These are phyloP conservation scores for Nasonia giraulti DNA, from an alignment of 1,140 invertebrate genomes.

Conservation along the genomic window DNA sequence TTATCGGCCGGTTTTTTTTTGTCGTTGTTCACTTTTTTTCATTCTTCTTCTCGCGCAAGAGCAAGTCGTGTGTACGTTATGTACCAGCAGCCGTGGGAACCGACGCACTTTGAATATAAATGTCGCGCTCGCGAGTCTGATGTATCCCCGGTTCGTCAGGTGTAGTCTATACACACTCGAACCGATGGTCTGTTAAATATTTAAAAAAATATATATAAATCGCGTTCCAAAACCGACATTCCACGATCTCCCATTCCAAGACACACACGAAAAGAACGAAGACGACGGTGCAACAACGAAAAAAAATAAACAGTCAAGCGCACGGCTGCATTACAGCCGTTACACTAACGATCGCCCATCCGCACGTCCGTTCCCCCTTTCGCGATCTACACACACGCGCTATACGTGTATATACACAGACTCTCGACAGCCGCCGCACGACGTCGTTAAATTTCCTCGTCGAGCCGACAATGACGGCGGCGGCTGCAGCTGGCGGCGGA, in stretches of 20 bases:
- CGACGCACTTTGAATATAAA: slow-evolving; percentile 1
- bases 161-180: background rate
- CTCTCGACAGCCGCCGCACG: background rate
- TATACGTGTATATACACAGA: background rate
- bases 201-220: too few species aligned
- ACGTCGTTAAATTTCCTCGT: slow-evolving; percentile 1
- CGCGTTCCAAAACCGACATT: too few species aligned
- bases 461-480: background rate
- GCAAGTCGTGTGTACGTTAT: background rate
- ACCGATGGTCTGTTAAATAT: too few species aligned
- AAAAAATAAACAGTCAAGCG: background rate
- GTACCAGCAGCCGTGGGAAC: background rate
- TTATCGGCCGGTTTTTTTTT: background rate
- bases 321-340: background rate
- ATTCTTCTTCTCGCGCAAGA: background rate
- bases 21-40: background rate
- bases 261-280: background rate
- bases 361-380: background rate
- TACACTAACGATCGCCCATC: background rate
- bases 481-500: background rate
- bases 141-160: background rate
- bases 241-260: background rate
- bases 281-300: background rate
- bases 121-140: background rate
- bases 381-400: background rate